These are phyloP conservation scores for Mellivora capensis DNA, from an alignment of 2,113 vertebrate genomes.

Conservation along the genomic window DNA sequence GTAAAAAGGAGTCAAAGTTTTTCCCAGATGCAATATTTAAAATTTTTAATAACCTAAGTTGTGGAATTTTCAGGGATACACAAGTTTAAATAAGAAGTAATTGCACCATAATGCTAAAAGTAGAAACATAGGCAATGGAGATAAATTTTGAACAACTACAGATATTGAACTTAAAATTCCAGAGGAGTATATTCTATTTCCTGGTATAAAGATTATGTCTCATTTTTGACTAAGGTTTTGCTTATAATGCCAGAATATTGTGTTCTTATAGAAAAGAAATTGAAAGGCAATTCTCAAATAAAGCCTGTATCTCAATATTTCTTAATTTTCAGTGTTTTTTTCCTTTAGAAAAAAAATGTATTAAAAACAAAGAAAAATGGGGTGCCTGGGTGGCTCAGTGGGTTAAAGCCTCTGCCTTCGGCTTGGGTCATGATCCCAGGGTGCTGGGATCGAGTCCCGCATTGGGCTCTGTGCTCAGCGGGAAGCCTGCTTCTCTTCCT, in stretches of 20 bases:
- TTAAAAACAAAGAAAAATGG: not conserved
- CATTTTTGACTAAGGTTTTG: not conserved
- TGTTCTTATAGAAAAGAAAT: not conserved
- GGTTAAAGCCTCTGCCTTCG: too few relatives aligned
- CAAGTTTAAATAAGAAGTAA: not conserved
- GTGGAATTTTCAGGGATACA: not conserved
- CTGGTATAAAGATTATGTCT: not conserved
- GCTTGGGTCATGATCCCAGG: too few relatives aligned
- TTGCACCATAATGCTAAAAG: not conserved
- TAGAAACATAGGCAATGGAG: not conserved
- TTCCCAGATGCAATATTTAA: not conserved
- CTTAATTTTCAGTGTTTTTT: not conserved
- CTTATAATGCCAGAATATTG: not conserved
- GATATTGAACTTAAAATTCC: not conserved
- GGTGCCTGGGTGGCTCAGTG: too few relatives aligned
- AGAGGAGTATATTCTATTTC: not conserved
- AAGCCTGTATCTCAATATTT: slow-evolving; percentile 12
- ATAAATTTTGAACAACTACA: not conserved
- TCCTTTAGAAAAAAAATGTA: not conserved
- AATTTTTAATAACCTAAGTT: not conserved
- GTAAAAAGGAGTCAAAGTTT: not conserved
- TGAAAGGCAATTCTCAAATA: not conserved
- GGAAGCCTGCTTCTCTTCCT: too few relatives aligned
- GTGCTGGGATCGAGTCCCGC: too few relatives aligned
- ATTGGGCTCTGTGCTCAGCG: too few relatives aligned